Base-by-base conservation (phyloP, 2,113 vertebrate genomes). In the Octodon degus region DNA sequence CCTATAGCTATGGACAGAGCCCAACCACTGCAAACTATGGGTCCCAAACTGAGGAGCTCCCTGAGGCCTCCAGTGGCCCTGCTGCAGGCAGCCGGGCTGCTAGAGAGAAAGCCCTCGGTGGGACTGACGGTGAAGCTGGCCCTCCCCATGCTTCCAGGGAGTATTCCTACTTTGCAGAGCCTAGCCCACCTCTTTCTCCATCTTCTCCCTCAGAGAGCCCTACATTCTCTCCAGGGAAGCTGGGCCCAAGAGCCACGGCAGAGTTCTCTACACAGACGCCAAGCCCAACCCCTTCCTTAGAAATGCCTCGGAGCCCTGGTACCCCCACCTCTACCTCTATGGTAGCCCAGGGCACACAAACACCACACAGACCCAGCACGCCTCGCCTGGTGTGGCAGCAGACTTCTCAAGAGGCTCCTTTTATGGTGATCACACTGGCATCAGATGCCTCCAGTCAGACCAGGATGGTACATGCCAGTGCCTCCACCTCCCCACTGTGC, bases 241-340 rank as follows among this genome's bases (percentile, higher is more conserved):
- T 98, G 91, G 97, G 97, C 17, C 32, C 96, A 0, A 98, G 98
- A 95, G 97, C 98, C 77, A 99, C 99, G 0, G 99, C 98, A 5
- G 99, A 99, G 96, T 99, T 99, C 97, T 99, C 99, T 68, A 99
- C 99, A 0, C 99, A 99, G 97, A 99, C 99, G 0, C 99, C 99
- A 81, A 99, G 97, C 95, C 98, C 98, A 0, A 96, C 98, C 70
- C 97, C 99, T 34, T 80, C 98, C 90, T 97, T 94, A 0, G 98
- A 99, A 32, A 96, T 96, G 94, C 98, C 98, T 0, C 10, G 97
- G 19, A 94, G 98, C 47, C 96, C 98, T 20, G 77, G 98, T 37
- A 95, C 97, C 0, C 86, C 98, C n/a, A 47, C 97, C 32, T 94
- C 98, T 17, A 98, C 99, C 30, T 97, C 99, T 58, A 98, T 98